Percentiles rank a stretch among this genome's conserved stretches.
phyloP scores from a whole-genome alignment of 37 sponge, comb jelly and placozoan genomes.

The Halichondria panicea region DNA sequence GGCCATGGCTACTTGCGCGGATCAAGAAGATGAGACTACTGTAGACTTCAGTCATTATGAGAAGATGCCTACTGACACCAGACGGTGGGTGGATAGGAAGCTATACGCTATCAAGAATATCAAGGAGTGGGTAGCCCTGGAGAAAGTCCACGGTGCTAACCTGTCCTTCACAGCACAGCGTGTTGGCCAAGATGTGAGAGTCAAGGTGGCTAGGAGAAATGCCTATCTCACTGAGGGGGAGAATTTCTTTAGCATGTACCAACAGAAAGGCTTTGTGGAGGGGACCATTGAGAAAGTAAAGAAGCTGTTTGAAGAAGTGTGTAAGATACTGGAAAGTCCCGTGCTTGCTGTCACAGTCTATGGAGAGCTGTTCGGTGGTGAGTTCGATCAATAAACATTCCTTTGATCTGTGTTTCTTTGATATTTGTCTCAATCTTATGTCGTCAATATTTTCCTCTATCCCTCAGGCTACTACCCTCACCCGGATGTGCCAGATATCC shows the following conservation, averaged over 20 bases:
- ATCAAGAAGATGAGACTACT: too few relatives aligned
- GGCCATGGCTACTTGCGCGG: too few relatives aligned
- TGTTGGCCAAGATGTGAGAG: not conserved
- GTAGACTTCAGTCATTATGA: conserved; percentile 26
- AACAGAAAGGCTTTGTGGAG: conserved; percentile 20
- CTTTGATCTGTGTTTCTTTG: too few relatives aligned
- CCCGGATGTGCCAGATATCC: conserved; percentile 2
- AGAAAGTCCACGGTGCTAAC: conserved; percentile 65
- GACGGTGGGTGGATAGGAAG: conserved; percentile 13
- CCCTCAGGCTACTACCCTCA: conserved; percentile 47
- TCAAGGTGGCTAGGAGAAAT: conserved; percentile 20
- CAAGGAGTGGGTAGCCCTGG: conserved; percentile 56
- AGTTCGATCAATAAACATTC: too few relatives aligned
- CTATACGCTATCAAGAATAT: conserved; percentile 21
- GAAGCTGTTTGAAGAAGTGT: conserved; percentile 9
- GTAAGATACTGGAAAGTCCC: not conserved
- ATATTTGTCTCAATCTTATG: too few relatives aligned
- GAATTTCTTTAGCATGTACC: conserved; percentile 25
- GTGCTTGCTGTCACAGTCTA: conserved; percentile 9
- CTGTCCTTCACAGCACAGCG: conserved; percentile 33
- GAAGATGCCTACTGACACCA: conserved; percentile 37
- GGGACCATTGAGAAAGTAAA: conserved; percentile 11
- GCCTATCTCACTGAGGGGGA: conserved; percentile 22
- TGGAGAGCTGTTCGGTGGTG: conserved; percentile 72
- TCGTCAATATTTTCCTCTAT: too few relatives aligned